phyloP scores from a whole-genome alignment of 2,113 vertebrate species.

The Antechinus flavipes region DNA sequence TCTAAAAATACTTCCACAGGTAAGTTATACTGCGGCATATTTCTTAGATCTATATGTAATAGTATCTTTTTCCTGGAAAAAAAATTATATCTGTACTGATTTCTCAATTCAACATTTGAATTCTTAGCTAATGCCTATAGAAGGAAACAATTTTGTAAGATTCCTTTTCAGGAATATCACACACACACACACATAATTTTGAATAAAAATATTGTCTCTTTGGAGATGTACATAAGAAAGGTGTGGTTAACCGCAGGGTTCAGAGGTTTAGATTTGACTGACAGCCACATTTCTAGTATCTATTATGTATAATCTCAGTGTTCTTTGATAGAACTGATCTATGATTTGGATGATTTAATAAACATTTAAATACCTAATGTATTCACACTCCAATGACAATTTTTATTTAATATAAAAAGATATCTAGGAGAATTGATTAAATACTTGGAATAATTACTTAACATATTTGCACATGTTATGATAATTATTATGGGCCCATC shows the following conservation, averaged over 20 bases:
- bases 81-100: not conserved
- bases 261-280: not conserved
- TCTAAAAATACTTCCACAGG: slow-evolving; percentile 27
- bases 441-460: not conserved
- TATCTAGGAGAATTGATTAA: not conserved
- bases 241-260: not conserved
- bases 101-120: not conserved
- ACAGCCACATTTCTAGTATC: not conserved
- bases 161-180: not conserved
- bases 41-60: slow-evolving; percentile 13
- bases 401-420: slow-evolving; percentile 35
- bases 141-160: not conserved
- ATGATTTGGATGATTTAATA: not conserved
- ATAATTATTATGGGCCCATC: not conserved
- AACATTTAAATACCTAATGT: not conserved
- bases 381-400: not conserved
- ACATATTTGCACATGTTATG: not conserved
- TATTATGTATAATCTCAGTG: not conserved
- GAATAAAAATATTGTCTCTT: not conserved
- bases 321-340: not conserved
- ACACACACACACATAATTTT: not conserved
- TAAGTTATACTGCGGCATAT: not conserved
- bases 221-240: not conserved
- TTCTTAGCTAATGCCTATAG: not conserved
- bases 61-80: not conserved